Base-by-base conservation (phyloP, 2,113 vertebrate genomes). In the Ptilonorhynchus violaceus region DNA sequence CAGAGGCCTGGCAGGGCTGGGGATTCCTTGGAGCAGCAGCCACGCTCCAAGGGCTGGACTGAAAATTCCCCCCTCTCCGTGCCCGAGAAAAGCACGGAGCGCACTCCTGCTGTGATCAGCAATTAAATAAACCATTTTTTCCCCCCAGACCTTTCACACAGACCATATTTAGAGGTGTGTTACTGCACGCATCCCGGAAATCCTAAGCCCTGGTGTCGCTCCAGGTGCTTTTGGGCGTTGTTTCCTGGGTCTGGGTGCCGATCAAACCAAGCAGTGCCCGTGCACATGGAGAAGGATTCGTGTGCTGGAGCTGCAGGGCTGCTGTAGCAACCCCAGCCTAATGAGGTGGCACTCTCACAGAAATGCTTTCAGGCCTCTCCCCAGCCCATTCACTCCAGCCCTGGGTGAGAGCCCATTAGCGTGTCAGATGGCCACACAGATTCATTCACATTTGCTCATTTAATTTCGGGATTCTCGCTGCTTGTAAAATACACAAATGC, bases 401-500 rank as follows among this genome's bases (percentile, higher is more conserved):
- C 58, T 5, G 37, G 78, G 16, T 88, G 56, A 23, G 73, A 85
- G 79, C 1, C 92, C 92, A 95, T 92, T 95, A 95, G 88, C 0
- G 3, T 59, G 64, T 85, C 56, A 46, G 47, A n/a, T 20, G 31
- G 77, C 92, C 77, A 60, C 91, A 42, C n/a, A 0, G 4, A 20
- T 52, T 94, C 90, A 96, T 95, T 94, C 88, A 59, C 52, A 24
- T 47, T 63, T 74, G 75, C 74, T 47, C 96, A 49, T 49, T 96
- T 96, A 83, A 97, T 93, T 91, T 96, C 15, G 42, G 60, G 84
- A 41, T 66, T 64, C 83, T 74, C 33, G 2, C 89, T n/a, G 67
- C 83, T 77, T 42, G 63, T 78, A 41, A 74, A 93, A 49, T 9
- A 49, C 82, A 44, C 52, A 4, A 53, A 67, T 0, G 50, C 75